Evolutionary conservation across 35 echinoderm and acorn worm species (phyloP).

Genomic region (Apostichopus japonicus): DNA sequence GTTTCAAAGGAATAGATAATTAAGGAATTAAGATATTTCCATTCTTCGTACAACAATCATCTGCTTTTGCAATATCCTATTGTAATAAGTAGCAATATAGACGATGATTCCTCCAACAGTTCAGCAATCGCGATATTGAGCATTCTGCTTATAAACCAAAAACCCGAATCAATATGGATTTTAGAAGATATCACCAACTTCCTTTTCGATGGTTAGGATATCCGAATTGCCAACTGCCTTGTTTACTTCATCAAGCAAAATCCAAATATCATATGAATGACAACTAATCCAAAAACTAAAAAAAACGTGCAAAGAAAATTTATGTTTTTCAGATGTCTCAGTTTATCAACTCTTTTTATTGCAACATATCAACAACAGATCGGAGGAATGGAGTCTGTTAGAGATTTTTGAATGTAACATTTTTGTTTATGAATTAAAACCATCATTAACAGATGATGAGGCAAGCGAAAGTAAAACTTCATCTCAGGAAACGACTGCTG

Average conservation of each 20-base stretch:
- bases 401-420: constrained; percentile 23
- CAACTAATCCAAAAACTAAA: background rate
- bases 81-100: background rate
- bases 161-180: background rate
- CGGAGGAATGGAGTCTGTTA: background rate
- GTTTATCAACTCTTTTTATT: constrained; percentile 3
- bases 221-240: constrained; percentile 3
- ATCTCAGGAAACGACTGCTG: background rate
- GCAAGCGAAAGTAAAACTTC: background rate
- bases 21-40: constrained; percentile 9
- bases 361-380: constrained; percentile 7
- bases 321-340: constrained; percentile 63
- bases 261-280: background rate
- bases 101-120: background rate
- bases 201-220: background rate
- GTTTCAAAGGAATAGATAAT: background rate
- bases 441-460: background rate
- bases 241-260: constrained; percentile 18
- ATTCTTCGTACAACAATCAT: background rate
- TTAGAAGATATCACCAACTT: background rate
- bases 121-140: background rate
- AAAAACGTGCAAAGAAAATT: constrained; percentile 31
- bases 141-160: background rate
- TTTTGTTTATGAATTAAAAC: constrained; percentile 40
- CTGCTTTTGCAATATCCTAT: background rate